phyloP scores from a whole-genome alignment of 2,797 vertebrate species.

The Acanthiza pusilla region DNA sequence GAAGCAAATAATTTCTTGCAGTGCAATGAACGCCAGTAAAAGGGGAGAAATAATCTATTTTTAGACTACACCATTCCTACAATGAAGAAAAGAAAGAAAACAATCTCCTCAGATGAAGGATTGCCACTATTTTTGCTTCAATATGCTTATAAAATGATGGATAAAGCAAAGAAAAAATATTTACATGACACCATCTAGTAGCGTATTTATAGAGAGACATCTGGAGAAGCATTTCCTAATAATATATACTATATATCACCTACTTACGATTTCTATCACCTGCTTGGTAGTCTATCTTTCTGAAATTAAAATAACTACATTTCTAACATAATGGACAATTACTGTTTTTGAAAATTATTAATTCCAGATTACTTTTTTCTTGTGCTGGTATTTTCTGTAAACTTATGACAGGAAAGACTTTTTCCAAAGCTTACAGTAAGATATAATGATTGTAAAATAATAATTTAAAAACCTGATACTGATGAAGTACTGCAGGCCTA shows the following conservation, averaged over 20 bases:
- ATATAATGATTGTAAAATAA: background rate
- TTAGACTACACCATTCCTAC: background rate
- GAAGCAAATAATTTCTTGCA: background rate
- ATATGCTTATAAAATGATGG: background rate
- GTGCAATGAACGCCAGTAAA: background rate
- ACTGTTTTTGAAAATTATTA: background rate
- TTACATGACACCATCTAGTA: background rate
- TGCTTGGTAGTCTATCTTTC: background rate
- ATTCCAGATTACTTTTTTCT: background rate
- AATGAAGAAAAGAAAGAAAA: background rate
- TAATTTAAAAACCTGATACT: background rate
- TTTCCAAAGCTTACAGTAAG: background rate
- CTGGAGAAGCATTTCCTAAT: background rate
- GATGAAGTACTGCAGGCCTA: background rate
- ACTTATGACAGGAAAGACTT: background rate
- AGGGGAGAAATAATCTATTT: background rate
- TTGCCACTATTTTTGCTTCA: background rate
- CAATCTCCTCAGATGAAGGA: background rate
- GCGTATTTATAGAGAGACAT: background rate
- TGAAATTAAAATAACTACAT: background rate
- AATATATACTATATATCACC: background rate
- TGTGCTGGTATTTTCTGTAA: background rate
- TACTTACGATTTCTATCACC: background rate
- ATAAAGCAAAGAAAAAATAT: background rate
- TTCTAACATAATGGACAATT: background rate